Conservation (phyloP, 37 sponge, comb jelly and placozoan genomes). For the Dysidea cf. avara region DNA sequence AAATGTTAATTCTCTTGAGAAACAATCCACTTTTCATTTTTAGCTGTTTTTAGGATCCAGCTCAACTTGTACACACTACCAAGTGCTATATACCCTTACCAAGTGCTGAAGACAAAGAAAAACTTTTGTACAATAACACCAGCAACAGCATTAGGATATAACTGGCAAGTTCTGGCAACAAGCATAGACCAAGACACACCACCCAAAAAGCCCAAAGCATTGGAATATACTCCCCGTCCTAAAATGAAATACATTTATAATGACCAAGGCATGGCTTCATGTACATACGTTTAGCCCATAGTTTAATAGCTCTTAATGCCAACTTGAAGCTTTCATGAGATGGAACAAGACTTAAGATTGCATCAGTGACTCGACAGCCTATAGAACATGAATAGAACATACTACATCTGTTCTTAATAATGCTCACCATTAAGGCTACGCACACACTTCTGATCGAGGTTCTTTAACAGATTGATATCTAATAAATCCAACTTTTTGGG, state of each 20-base stretch:
- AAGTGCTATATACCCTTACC: constrained; percentile 76
- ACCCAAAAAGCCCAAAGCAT: constrained; percentile 95
- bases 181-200: constrained; percentile 99
- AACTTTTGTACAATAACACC: constrained; percentile 94
- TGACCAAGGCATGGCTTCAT: background rate
- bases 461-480: constrained; percentile 84
- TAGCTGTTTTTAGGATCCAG: no score
- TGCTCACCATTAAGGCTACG: constrained; percentile 82
- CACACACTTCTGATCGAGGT: constrained; percentile 89
- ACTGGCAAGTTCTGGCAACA: constrained; percentile 95
- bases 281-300: constrained; percentile 95
- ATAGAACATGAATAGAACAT: background rate
- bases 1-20: no score
- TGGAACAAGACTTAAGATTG: constrained; percentile 96
- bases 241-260: background rate
- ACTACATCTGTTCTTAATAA: background rate
- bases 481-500: constrained; percentile 77
- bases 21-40: no score
- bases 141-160: constrained; percentile 97
- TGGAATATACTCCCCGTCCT: constrained; percentile 95
- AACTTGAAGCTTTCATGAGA: constrained; percentile 84
- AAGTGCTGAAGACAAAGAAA: constrained; percentile 91
- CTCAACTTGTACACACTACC: no score
- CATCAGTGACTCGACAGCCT: constrained; percentile 97
- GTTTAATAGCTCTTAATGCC: constrained; percentile 91